These are phyloP conservation scores for Styela plicata DNA, from an alignment of 23 tunicate species.

Conservation along the genomic window DNA sequence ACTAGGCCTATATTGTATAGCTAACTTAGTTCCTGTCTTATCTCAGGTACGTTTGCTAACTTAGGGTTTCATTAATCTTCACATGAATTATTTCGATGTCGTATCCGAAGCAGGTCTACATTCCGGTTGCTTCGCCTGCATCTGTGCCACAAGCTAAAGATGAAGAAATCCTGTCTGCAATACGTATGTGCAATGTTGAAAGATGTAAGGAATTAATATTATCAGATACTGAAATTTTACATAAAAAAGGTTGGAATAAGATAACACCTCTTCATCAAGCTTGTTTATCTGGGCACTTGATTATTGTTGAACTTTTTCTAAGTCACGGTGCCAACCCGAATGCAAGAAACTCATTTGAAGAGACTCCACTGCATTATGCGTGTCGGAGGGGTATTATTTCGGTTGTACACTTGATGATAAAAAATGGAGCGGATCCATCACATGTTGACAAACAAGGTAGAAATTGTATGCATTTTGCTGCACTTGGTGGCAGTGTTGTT, in stretches of 20 bases:
- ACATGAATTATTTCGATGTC: conserved; percentile 25
- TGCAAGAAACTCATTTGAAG: conserved; percentile 50
- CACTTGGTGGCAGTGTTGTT: conserved; percentile 52
- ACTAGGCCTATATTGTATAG: too few relatives aligned
- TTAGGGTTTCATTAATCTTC: too few relatives aligned
- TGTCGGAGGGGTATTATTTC: conserved; percentile 76
- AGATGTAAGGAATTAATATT: conserved; percentile 2
- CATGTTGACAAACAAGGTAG: conserved; percentile 62
- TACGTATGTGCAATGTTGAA: conserved; percentile 16
- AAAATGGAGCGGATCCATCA: conserved; percentile 53
- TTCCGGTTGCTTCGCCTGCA: not conserved
- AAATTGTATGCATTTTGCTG: conserved; percentile 78
- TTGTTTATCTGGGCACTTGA: conserved; percentile 46
- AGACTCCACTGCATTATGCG: conserved; percentile 89
- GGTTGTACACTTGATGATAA: conserved; percentile 53
- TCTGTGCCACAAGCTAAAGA: conserved; percentile 1
- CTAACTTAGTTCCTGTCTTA: too few relatives aligned
- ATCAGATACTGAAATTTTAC: not conserved
- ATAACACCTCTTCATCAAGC: conserved; percentile 74
- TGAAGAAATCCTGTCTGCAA: conserved; percentile 12
- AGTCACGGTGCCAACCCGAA: conserved; percentile 48
- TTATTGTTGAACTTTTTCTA: conserved; percentile 39
- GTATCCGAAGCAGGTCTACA: conserved; percentile 16
- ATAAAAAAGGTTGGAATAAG: conserved; percentile 54
- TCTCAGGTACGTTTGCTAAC: too few relatives aligned